phyloP scores from a whole-genome alignment of 2,888 invertebrate species.

The Tenthredo notha region DNA sequence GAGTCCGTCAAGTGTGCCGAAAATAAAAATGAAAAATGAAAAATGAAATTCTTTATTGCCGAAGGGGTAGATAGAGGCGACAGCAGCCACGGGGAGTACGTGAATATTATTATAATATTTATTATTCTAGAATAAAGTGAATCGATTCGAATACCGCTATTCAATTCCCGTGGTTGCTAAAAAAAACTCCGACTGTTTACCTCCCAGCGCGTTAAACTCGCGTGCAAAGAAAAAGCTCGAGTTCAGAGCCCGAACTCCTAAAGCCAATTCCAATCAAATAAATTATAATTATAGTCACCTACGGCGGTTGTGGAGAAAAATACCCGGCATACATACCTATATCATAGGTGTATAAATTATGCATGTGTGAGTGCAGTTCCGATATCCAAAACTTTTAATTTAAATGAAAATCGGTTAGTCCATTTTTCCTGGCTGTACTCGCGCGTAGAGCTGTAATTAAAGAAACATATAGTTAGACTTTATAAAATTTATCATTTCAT shows the following conservation, averaged over 20 bases:
- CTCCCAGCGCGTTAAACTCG: background rate
- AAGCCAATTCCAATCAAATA: background rate
- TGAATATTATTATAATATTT: background rate
- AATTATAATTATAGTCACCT: background rate
- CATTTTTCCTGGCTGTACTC: slow-evolving; percentile 78
- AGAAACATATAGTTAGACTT: slow-evolving; percentile 55
- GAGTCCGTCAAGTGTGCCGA: background rate
- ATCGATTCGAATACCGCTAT: background rate
- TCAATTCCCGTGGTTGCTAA: background rate
- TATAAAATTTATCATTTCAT: slow-evolving; percentile 7
- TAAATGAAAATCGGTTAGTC: slow-evolving; percentile 68
- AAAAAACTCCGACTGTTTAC: background rate
- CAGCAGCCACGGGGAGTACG: background rate
- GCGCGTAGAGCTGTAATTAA: slow-evolving; percentile 79
- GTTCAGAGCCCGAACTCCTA: background rate
- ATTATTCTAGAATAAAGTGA: background rate
- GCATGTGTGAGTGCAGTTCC: slow-evolving; percentile 56
- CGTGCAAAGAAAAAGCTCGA: background rate
- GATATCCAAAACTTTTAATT: slow-evolving; percentile 64
- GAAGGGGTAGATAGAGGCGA: background rate
- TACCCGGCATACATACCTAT: background rate
- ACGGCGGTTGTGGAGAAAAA: background rate
- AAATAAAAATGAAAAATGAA: too few relatives aligned
- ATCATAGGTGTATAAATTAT: background rate
- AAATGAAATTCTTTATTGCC: too few relatives aligned